phyloP scores from a whole-genome alignment of 1,140 invertebrate species.

The Brevipalpus yothersi region DNA sequence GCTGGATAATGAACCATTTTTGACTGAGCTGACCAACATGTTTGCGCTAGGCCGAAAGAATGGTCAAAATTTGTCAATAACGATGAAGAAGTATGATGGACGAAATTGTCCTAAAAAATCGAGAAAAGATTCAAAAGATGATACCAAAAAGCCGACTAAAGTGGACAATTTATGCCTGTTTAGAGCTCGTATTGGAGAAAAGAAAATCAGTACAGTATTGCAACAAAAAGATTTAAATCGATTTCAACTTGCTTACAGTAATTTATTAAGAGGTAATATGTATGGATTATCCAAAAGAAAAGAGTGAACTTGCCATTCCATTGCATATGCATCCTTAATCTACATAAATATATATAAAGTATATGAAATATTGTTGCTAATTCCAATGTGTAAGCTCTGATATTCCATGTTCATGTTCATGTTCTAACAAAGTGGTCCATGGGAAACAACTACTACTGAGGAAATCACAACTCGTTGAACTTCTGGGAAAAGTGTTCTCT shows the following conservation, averaged over 20 bases:
- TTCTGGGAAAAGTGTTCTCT: no score
- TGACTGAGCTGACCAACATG: constrained; percentile 8
- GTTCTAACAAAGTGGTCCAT: no score
- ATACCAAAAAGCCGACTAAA: background rate
- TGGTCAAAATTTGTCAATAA: constrained; percentile 7
- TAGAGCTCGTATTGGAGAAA: constrained; percentile 2
- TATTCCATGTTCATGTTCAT: no score
- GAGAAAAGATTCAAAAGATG: background rate
- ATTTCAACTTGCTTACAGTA: constrained; percentile 10
- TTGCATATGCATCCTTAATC: no score
- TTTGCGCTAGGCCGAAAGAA: constrained; percentile 2
- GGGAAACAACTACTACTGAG: no score
- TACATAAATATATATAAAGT: no score
- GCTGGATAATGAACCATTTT: constrained; percentile 7
- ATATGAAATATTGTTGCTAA: no score
- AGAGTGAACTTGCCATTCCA: background rate
- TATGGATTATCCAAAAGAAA: constrained; percentile 7
- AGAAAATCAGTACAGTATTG: constrained; percentile 9
- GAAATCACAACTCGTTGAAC: no score
- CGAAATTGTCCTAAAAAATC: background rate
- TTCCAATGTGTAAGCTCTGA: no score
- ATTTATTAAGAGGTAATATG: constrained; percentile 9
- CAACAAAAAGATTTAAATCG: constrained; percentile 8
- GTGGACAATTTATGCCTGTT: constrained; percentile 7
- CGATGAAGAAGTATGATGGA: constrained; percentile 8